Evolutionary conservation across 2,888 invertebrate species (phyloP), one percentile per base, ranked within the genome.

Genomic region (Epirrhoe alternata): DNA sequence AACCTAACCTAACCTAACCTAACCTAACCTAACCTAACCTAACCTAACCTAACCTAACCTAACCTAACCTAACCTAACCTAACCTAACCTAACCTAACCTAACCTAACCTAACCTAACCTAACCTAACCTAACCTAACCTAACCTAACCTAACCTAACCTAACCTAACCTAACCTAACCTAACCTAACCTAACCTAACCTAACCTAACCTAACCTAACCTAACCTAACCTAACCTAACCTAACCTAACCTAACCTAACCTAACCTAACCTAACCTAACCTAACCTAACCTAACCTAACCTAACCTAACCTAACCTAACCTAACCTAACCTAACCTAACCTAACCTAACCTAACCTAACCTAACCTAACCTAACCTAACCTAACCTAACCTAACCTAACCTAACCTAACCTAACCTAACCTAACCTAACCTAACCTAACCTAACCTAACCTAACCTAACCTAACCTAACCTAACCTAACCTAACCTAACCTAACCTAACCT

Each of bases 401-500:
- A 61, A 59, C 61, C 62, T 66, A 62, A 59, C 66, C 62, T 66
- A 62, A 66, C 66, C 62, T 62, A 59, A 62, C 62, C 61, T 64
- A 61, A 56, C 60, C 74, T 74, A 70, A 70, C 72, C 72, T 74
- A 74, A 74, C 72, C 72, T 71, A 72, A 74, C 70, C 72, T 74
- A 74, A 74, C 72, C 74, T 72, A 72, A 74, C 74, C 74, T 74
- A 74, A 72, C 72, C 74, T 74, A 72, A 74, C 74, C 71, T 69
- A 73, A 68, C 71, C 69, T 68, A 72, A 68, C 72, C 70, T 66
- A 66, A 66, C 72, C 70, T 66, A 72, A 69, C 72, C 74, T 70
- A 71, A 71, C 72, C 74, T 71, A 72, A 72, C 74, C 74, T 72
- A 72, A 72, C 72, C 72, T 72, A 72, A 72, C 71, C 72, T 71